Evolutionary conservation across 2,113 vertebrate species (phyloP).

Genomic region (Corythornis madagascariensis): DNA sequence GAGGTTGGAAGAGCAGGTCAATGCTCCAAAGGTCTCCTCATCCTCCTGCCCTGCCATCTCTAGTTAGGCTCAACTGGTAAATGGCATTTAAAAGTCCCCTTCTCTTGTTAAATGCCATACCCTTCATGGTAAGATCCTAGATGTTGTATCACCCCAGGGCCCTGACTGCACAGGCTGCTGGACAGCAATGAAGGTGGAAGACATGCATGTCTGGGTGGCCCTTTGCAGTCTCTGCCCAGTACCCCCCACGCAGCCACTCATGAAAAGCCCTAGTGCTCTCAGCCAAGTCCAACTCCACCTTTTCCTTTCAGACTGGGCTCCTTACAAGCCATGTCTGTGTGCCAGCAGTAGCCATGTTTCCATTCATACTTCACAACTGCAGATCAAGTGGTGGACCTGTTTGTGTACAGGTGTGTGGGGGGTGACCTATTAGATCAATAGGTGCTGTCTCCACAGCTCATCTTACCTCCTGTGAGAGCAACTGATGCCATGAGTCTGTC

Average conservation of each 20-base stretch:
- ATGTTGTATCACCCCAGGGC: neutral
- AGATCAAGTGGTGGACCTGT: neutral
- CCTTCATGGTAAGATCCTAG: neutral
- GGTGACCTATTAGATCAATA: neutral
- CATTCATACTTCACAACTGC: neutral
- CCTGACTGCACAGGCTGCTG: neutral
- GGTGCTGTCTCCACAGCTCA: neutral
- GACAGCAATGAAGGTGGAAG: neutral
- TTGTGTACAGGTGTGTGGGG: neutral
- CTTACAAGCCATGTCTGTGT: neutral
- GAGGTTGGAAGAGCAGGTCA: neutral
- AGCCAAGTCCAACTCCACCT: neutral
- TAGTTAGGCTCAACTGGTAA: neutral
- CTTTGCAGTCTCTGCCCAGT: neutral
- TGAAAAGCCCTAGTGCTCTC: neutral
- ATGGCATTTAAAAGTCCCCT: neutral
- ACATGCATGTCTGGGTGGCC: neutral
- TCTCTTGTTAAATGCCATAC: neutral
- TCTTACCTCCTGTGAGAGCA: neutral
- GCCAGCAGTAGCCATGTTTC: neutral
- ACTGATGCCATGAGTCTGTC: neutral
- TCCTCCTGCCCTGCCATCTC: neutral
- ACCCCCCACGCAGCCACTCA: no score
- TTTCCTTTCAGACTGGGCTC: neutral
- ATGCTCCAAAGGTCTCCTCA: neutral